Evolutionary conservation across 2,113 vertebrate species (phyloP), one percentile per base, ranked within the genome.

Genomic region (Oryzias woworae): DNA sequence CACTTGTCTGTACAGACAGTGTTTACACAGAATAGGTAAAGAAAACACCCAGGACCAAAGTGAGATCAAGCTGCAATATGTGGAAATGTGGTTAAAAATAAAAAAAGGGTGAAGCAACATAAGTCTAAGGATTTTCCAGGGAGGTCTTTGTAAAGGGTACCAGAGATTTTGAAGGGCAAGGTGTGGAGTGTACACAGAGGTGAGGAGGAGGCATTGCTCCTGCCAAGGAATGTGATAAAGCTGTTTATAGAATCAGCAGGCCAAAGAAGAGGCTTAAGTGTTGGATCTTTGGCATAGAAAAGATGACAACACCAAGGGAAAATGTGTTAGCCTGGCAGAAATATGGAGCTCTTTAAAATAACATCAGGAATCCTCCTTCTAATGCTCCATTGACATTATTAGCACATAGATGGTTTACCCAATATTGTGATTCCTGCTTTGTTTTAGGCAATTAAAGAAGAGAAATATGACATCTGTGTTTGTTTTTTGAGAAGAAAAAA

Each of bases 211-310:
- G 47, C 71, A 60, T 1, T 50, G 48, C 43, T 77, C 63, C 22
- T 41, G 42, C 67, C 72, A 69, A 65, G 73, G 78, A 87, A 86
- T 66, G 73, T 50, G 79, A 72, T 63, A 55, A 86, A 84, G 69
- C 73, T 75, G 76, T 83, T 86, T 84, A 77, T 77, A 70, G 65
- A 78, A 73, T 81, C 78, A 81, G 73, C 62, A 75, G 75, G 66
- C 53, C 66, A 64, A 46, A 44, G 73, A 69, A 79, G 72, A 51
- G 52, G 71, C 75, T 70, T 61, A 58, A 16, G 8, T 3, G 36
- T 15, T 78, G 77, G 81, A 81, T 57, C 43, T 31, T 22, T 47
- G 81, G 75, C 69, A 71, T 59, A 71, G 61, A 43, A 55, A 42
- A 28, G 69, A 65, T 60, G 42, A 28, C 31, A 28, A 43, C 12